Conservation (phyloP, 2,797 vertebrate species). For the Etheostoma nigrum region DNA sequence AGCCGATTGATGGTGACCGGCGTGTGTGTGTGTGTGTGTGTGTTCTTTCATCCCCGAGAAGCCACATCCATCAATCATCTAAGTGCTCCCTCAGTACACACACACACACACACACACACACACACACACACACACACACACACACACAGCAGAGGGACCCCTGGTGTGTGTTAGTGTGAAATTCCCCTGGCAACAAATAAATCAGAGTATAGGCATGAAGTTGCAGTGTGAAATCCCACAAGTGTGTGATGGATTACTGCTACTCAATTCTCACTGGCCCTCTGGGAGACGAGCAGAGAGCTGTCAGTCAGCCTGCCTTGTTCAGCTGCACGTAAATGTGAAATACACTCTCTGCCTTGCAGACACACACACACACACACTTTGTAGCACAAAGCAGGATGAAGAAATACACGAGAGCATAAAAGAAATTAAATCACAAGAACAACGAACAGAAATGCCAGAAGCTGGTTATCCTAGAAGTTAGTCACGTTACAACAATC, state of each 20-base stretch:
- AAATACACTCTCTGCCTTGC: constrained; percentile 18
- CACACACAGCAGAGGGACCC: constrained; percentile 29
- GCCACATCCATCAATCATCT: constrained; percentile 70
- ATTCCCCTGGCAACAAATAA: constrained; percentile 69
- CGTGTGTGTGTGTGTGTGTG: not conserved
- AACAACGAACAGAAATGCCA: not conserved
- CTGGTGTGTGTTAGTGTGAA: constrained; percentile 67
- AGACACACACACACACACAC: not conserved
- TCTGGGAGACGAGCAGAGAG: constrained; percentile 47
- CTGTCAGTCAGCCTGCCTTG: constrained; percentile 57
- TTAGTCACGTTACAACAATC: constrained; percentile 7
- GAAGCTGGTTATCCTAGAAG: constrained; percentile 31
- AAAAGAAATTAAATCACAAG: constrained; percentile 31
- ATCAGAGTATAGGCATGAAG: constrained; percentile 58
- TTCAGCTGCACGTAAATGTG: constrained; percentile 21
- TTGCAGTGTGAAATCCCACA: constrained; percentile 60
- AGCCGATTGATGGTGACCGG: constrained; percentile 64
- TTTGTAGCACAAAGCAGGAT: constrained; percentile 12
- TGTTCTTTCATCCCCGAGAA: constrained; percentile 29
- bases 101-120: constrained; percentile 30
- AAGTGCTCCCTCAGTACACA: constrained; percentile 58
- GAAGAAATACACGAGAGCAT: constrained; percentile 2
- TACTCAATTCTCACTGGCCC: constrained; percentile 45
- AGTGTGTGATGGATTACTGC: constrained; percentile 68
- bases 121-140: constrained; percentile 22